These are phyloP conservation scores for Polyommatus iphigenia DNA, from an alignment of 2,888 invertebrate species.

Conservation along the genomic window DNA sequence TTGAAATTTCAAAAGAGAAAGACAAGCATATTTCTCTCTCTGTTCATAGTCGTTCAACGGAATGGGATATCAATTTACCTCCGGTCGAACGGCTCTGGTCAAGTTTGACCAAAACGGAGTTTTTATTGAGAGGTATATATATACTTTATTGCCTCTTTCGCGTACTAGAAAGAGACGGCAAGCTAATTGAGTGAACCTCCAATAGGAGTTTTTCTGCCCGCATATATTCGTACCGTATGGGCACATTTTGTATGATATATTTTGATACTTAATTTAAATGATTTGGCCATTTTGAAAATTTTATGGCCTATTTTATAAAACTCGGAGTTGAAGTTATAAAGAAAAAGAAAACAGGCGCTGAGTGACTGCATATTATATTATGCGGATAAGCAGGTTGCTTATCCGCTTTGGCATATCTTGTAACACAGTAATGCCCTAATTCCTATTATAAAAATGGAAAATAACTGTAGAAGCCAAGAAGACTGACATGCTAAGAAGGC, in stretches of 20 bases:
- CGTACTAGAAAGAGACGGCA: too few species aligned
- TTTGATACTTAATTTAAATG: not conserved
- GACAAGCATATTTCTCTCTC: not conserved
- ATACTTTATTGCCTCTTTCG: not conserved
- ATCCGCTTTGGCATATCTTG: conserved; percentile 6
- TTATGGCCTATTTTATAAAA: not conserved
- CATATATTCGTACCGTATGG: not conserved
- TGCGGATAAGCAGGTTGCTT: too few species aligned
- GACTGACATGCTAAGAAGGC: not conserved
- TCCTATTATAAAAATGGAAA: not conserved
- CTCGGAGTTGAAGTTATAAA: not conserved
- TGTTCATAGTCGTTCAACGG: not conserved
- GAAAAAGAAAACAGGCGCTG: not conserved
- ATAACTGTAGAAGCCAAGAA: not conserved
- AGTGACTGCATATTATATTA: too few species aligned
- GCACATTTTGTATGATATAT: not conserved
- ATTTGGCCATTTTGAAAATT: not conserved
- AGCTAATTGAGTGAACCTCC: too few species aligned
- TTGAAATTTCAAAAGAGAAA: not conserved
- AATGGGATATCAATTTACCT: not conserved
- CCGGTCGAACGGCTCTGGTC: not conserved
- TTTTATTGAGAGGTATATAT: not conserved
- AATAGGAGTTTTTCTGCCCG: not conserved
- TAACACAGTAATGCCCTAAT: not conserved
- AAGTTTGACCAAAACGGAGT: not conserved